Base-by-base conservation (phyloP, 2,113 vertebrate genomes). In the Macheiramphus alcinus region DNA sequence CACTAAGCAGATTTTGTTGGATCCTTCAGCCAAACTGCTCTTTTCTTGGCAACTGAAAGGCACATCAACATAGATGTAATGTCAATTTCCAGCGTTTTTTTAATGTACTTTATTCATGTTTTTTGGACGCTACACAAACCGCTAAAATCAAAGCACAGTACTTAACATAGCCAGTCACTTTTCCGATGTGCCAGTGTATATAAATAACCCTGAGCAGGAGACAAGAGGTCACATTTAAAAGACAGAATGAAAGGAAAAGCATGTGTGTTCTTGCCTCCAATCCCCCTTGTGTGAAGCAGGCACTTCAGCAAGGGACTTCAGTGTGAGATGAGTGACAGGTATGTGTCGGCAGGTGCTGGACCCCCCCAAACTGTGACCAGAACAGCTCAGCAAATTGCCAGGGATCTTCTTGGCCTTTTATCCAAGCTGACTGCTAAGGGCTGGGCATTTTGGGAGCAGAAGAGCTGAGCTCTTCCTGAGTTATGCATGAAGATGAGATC, bases 21-120 rank as follows among this genome's bases (percentile, higher is more conserved):
- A 79, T 93, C n/a, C 84, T 94, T 94, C 79, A 96, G 70, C 95
- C 95, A 97, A 95, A 95, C 89, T 97, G 97, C 91, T 96, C 94
- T 97, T 97, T 97, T 96, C 89, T 83, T 97, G 95, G 97, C 95
- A 95, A 58, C 70, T 23, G 45, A 89, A 95, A 82, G 66, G 89
- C 1, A 2, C 70, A 97, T 85, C 84, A 90, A 88, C 78, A 82
- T 75, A 95, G 82, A 87, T 70, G 53, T 55, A 80, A 90, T 74
- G 94, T 92, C 83, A 93, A 71, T 90, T 88, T 93, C 38, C 62
- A 94, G 55, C 3, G 1, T 58, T 89, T 79, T 85, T 86, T 66
- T 25, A 82, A 91, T 58, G 70, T 66, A 70, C 62, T 95, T 91
- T 73, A 85, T 90, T 93, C 48, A 58, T 61, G 70, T 6, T 73